Base-by-base conservation (phyloP, 2,797 vertebrate species). In the Onychomys leucogaster region DNA sequence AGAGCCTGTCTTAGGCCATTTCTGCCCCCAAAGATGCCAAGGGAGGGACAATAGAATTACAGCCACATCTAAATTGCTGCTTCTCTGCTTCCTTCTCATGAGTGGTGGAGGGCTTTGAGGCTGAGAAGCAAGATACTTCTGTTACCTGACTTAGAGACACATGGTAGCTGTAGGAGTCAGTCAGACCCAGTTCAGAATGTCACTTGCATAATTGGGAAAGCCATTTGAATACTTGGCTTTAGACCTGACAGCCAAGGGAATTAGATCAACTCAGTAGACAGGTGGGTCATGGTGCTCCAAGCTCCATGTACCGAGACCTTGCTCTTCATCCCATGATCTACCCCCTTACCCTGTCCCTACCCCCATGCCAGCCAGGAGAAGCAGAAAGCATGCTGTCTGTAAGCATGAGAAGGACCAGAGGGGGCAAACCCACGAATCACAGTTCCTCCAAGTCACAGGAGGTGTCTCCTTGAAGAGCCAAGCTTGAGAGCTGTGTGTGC, bases 71-170 rank as follows among this genome's bases (percentile, higher is more conserved):
- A n/a, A 13, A 61, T 69, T 77, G 41, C 55, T 16, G 17, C 75
- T n/a, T 83, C 76, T 61, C 2, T 82, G 21, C 3, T 65, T 77
- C 0, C 83, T 88, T 83, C 84, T 57, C 49, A 6, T n/a, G 59
- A 78, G n/a, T 75, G 75, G 82, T 55, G 81, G 89, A n/a, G 5
- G 87, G 16, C 96, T 82, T 63, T 41, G 59, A 52, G 61, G 0
- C 34, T 80, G 14, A 87, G 57, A 71, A 85, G n/a, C 80, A 73
- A n/a, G 29, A 16, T 34, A 67, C 69, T 63, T 85, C 73, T 81
- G 75, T 94, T 76, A 65, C 71, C 90, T 91, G 69, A 91, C 29
- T 67, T 94, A 85, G 82, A 90, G 82, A 61, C 67, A 80, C 41
- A 41, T 55, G 55, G 27, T 6, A 75, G 73, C 94, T 14, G 27